Conservation (phyloP, 1,140 invertebrate genomes). For the Drosophila azteca region DNA sequence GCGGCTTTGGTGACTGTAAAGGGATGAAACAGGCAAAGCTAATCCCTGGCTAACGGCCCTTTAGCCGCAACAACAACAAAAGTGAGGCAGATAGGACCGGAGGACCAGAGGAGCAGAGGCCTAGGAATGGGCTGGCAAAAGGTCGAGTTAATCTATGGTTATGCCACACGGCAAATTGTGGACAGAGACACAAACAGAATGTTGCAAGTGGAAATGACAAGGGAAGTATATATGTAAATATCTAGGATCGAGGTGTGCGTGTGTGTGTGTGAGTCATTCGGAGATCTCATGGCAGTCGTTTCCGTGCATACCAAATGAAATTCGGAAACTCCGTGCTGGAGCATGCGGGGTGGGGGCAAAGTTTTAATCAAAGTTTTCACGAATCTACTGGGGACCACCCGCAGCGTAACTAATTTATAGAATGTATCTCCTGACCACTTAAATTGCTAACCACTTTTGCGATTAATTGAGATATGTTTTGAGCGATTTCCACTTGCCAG, state of each 20-base stretch:
- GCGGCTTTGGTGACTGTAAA: background rate
- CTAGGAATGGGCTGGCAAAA: conserved; percentile 46
- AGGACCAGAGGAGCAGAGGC: background rate
- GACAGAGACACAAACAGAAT: background rate
- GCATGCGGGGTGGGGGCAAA: background rate
- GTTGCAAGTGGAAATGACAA: background rate
- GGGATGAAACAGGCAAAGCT: conserved; percentile 26
- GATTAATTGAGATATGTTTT: conserved; percentile 32
- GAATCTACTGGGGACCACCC: background rate
- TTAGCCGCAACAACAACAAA: background rate
- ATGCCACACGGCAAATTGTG: conserved; percentile 43
- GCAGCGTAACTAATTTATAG: conserved; percentile 14
- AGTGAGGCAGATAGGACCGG: no score
- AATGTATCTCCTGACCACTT: no score
- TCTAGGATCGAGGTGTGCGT: background rate
- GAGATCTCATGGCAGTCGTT: conserved; percentile 22
- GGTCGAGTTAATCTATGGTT: conserved; percentile 68
- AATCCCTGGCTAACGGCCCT: conserved; percentile 40
- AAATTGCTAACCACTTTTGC: background rate
- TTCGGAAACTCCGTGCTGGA: conserved; percentile 1
- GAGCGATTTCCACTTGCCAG: conserved; percentile 13
- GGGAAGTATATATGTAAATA: no score
- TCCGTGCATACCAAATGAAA: conserved; percentile 41
- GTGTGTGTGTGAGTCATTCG: background rate
- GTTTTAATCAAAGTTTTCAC: conserved; percentile 11